Percentiles rank a stretch among this genome's conserved stretches.
phyloP scores from a whole-genome alignment of 2,888 invertebrate genomes.

The Balanococcus diminutus region DNA sequence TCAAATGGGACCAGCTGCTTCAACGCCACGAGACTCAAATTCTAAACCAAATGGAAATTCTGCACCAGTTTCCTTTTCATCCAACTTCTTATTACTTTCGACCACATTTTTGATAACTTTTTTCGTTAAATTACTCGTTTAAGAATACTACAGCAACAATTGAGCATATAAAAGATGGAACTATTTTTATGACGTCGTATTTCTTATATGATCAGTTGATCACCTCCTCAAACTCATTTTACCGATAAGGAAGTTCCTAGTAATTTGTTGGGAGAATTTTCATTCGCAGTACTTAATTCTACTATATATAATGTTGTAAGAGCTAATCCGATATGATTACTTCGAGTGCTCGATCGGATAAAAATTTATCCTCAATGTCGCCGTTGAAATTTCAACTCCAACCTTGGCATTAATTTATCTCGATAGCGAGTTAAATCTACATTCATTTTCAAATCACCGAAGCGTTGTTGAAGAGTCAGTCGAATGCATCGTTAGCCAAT shows the following conservation, averaged over 20 bases:
- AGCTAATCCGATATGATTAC: too few species aligned
- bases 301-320: too few species aligned
- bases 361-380: background rate
- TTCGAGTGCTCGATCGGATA: background rate
- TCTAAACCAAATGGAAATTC: background rate
- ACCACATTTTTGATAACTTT: background rate
- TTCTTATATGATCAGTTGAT: too few species aligned
- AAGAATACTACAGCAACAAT: background rate
- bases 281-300: too few species aligned
- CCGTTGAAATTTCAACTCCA: background rate
- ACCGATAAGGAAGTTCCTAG: too few species aligned
- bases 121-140: background rate
- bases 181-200: background rate
- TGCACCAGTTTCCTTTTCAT: background rate
- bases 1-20: slow-evolving; percentile 68
- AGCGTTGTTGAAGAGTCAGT: background rate
- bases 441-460: background rate
- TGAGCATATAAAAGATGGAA: background rate
- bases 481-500: background rate
- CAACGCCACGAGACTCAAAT: background rate
- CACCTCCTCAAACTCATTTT: too few species aligned
- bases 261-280: too few species aligned
- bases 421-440: background rate
- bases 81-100: background rate
- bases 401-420: background rate